Base-by-base conservation (phyloP, 2,888 invertebrate genomes). In the Phorcus lineatus region DNA sequence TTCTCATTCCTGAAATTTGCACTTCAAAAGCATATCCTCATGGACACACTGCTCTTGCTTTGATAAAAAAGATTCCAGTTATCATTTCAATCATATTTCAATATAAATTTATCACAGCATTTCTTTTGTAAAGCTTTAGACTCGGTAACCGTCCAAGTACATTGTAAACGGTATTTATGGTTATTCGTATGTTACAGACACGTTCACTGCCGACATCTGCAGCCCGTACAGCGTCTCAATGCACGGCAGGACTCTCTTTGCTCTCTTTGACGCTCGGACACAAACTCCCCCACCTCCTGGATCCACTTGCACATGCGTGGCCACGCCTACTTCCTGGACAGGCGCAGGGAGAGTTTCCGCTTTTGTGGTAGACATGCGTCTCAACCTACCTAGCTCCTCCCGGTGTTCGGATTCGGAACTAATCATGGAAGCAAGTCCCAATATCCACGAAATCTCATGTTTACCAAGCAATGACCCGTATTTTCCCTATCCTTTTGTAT, bases 321-420 rank as follows among this genome's bases (percentile, higher is more conserved):
- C 85, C 4, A 79, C 82, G 78, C 81, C 80, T 55, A 74, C 75
- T 19, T 78, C 53, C 13, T 83, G 79, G 79, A 81, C 82, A 16
- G 81, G 80, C 1, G 80, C 77, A 66, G 81, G 82, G 53, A 81
- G 67, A 74, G 82, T 85, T 52, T 81, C 83, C 1, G 80, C 82
- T 19, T 85, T 85, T 66, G 75, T 83, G 4, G 85, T 85, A 22
- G 85, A 83, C 78, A 79, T 83, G 52, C 55, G 85, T 31, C 77
- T 85, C 16, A 83, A 83, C 66, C 54, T 62, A 36, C n/a, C 67
- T 0, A 31, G 62, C 2, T 75, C 79, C 13, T n/a, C 77, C 11
- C 67, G 76, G 36, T 85, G 85, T 66, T 79, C 85, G 0, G 80
- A 85, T 74, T 75, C 82, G 54, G 77, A 77, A 53, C 66, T 82